Evolutionary conservation across 1,140 invertebrate species (phyloP).

Genomic region (Pogonus chalceus): DNA sequence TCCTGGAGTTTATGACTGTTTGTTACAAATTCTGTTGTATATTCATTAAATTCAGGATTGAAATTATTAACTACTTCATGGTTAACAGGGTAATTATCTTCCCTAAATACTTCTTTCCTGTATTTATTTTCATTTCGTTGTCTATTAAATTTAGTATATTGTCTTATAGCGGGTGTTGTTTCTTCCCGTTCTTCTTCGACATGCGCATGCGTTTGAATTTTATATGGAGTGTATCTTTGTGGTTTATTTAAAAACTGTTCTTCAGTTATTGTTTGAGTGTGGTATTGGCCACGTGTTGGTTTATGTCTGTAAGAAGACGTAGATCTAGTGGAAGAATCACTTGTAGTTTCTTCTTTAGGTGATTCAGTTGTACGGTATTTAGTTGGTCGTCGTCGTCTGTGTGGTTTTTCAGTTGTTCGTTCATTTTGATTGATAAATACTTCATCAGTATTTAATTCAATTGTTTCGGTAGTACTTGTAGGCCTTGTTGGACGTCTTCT

Average conservation of each 20-base stretch:
- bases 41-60: not conserved
- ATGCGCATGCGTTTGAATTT: not conserved
- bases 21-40: not conserved
- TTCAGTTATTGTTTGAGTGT: not conserved
- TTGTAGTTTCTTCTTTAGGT: not conserved
- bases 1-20: not conserved
- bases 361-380: not conserved
- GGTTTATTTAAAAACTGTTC: not conserved
- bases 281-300: not conserved
- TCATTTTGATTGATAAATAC: not conserved
- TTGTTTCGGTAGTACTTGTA: not conserved
- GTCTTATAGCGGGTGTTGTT: not conserved
- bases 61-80: not conserved
- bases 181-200: not conserved
- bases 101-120: not conserved
- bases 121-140: not conserved
- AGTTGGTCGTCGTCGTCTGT: not conserved
- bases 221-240: not conserved
- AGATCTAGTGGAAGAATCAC: not conserved
- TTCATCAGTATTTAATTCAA: not conserved
- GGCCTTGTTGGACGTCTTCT: not conserved
- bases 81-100: not conserved
- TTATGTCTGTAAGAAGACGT: not conserved
- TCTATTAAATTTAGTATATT: not conserved
- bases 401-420: not conserved